These are phyloP conservation scores for Anas bahamensis DNA, from an alignment of 2,797 vertebrate genomes.

Conservation along the genomic window DNA sequence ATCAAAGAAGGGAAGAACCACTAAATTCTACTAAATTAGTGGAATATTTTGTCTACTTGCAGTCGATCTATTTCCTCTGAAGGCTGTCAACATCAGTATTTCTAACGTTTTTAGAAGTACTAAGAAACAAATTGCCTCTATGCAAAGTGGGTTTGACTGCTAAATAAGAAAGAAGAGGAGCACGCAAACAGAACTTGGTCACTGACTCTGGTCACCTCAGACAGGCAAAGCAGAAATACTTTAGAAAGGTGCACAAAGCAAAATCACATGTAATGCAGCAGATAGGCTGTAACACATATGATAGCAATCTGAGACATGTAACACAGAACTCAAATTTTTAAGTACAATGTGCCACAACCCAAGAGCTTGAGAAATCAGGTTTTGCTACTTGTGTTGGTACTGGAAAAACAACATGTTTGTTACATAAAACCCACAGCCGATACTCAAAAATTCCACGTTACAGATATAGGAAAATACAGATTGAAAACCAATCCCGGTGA, in stretches of 20 bases:
- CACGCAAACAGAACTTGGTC: neutral
- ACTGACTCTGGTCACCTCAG: neutral
- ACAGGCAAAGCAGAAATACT: neutral
- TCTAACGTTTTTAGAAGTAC: neutral
- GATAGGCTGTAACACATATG: neutral
- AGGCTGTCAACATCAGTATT: neutral
- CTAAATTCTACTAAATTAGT: neutral
- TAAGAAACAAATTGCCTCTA: neutral
- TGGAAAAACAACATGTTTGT: neutral
- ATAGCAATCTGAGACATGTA: neutral
- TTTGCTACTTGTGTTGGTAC: neutral
- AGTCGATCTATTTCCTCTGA: neutral
- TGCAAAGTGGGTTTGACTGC: no score
- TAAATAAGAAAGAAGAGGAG: neutral
- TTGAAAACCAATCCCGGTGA: neutral
- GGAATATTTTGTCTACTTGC: neutral
- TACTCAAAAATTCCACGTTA: neutral
- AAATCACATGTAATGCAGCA: accelerated
- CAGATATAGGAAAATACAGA: neutral
- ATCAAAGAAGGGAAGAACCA: neutral
- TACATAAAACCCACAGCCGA: neutral
- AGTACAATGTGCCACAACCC: neutral
- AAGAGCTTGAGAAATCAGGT: neutral
- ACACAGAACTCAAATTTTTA: neutral
- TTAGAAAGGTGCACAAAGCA: neutral